Base-by-base conservation (phyloP, 2,113 vertebrate genomes). In the Seriola quinqueradiata region DNA sequence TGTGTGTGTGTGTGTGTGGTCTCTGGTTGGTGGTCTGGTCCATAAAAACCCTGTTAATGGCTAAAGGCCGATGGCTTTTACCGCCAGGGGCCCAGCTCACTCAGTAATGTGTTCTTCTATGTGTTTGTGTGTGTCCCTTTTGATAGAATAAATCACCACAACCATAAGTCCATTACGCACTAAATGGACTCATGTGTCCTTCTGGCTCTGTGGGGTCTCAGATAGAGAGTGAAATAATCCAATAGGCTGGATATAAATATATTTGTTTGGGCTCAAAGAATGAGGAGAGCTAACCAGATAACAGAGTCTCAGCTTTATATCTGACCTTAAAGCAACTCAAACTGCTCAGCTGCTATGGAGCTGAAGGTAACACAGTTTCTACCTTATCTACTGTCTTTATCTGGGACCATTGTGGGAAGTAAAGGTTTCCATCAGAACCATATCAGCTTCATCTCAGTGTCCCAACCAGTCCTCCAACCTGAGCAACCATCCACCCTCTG, bases 31-130 rank as follows among this genome's bases (percentile, higher is more conserved):
- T 82, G 82, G 80, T 88, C 90, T 91, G 90, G 86, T 87, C 88
- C 86, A 87, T 89, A 83, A 87, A 85, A 86, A 83, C 55, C 66
- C 38, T 50, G 48, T 86, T 91, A 90, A 82, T 90, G 83, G 73
- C 50, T 82, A 85, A 83, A 85, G 87, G 84, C 75, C 57, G 25
- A 83, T 87, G 83, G 80, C 66, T 90, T 84, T 87, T 85, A 86
- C 65, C 3, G 81, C 90, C 83, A 78, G 76, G 57, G 83, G 88
- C 81, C 76, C 48, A 65, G 60, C 55, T 57, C 70, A 68, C 38
- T 75, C 82, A 75, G 34, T 85, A 90, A 90, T 82, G 58, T 66
- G 75, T 84, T 77, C 42, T 48, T 82, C 28, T 50, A 10, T 65
- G 8, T 83, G 11, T 52, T 32, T 81, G 28, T 68, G 14, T 72